These are phyloP conservation scores for Ectemnius lituratus DNA, from an alignment of 2,888 invertebrate genomes.

Conservation along the genomic window DNA sequence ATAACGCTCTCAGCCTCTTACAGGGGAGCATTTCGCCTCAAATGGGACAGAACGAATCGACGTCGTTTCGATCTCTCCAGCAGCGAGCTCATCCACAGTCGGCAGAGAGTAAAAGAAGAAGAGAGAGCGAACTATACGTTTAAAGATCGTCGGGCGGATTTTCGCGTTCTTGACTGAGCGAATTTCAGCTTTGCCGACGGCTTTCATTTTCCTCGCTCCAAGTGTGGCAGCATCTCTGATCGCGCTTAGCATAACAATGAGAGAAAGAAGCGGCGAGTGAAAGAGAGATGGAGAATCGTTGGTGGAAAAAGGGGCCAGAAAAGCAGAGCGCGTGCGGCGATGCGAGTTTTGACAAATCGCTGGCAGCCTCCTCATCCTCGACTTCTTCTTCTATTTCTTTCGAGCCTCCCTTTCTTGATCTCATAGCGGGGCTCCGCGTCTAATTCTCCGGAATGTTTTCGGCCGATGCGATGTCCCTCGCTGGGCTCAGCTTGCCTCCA, in stretches of 20 bases:
- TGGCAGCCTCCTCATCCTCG: constrained; percentile 59
- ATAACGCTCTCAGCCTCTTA: constrained; percentile 33
- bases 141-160: too few relatives aligned
- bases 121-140: too few relatives aligned
- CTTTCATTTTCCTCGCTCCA: constrained; percentile 32
- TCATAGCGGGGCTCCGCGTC: constrained; percentile 69
- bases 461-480: constrained; percentile 66
- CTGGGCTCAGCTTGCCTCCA: constrained; percentile 74
- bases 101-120: too few relatives aligned
- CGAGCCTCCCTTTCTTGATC: constrained; percentile 59
- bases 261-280: constrained; percentile 43
- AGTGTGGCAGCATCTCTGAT: constrained; percentile 60
- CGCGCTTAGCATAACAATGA: constrained; percentile 72
- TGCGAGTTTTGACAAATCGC: constrained; percentile 74
- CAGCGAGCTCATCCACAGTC: too few relatives aligned
- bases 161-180: not conserved
- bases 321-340: constrained; percentile 56
- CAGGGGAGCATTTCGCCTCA: constrained; percentile 1
- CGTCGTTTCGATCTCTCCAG: not conserved
- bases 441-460: constrained; percentile 77
- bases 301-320: constrained; percentile 19
- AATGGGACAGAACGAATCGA: constrained; percentile 28
- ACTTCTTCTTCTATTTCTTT: constrained; percentile 37
- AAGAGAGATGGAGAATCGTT: not conserved
- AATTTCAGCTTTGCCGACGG: constrained; percentile 25